Evolutionary conservation across 1,140 invertebrate species (phyloP).

Genomic region (Calliphora vicina): DNA sequence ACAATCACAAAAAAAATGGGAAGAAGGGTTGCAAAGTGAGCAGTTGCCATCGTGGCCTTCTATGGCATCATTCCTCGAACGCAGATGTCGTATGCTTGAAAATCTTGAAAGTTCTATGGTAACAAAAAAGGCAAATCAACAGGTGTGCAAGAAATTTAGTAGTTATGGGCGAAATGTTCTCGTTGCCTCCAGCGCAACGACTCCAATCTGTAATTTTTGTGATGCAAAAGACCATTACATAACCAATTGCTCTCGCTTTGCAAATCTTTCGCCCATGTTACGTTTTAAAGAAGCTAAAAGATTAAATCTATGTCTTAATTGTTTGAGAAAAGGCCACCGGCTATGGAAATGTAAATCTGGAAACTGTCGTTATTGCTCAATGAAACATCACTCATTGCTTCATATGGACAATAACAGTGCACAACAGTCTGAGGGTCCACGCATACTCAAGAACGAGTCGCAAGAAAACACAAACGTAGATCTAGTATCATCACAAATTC

Average conservation of each 20-base stretch:
- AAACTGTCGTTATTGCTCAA: slow-evolving; percentile 8
- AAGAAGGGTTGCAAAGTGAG: not conserved
- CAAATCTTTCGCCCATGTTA: not conserved
- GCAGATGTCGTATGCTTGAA: not conserved
- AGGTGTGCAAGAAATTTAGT: not conserved
- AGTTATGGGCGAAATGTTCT: not conserved
- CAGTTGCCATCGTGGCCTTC: not conserved
- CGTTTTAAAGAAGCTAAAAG: slow-evolving; percentile 24
- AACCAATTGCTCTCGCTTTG: no score
- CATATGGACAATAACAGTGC: slow-evolving; percentile 3
- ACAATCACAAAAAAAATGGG: slow-evolving; percentile 13
- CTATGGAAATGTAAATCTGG: slow-evolving; percentile 12
- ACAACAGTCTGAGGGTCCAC: no score
- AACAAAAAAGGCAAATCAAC: not conserved
- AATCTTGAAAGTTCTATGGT: not conserved
- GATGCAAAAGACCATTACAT: not conserved
- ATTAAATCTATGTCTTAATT: slow-evolving; percentile 23
- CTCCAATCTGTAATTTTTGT: not conserved
- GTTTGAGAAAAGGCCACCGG: slow-evolving; percentile 1
- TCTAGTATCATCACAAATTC: no score
- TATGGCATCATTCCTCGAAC: slow-evolving; percentile 7
- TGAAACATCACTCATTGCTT: slow-evolving; percentile 24
- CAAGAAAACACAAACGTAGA: no score
- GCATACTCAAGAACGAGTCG: no score
- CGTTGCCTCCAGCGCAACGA: not conserved